Base-by-base conservation (phyloP, 2,888 invertebrate species). In the Synanthedon formicaeformis region DNA sequence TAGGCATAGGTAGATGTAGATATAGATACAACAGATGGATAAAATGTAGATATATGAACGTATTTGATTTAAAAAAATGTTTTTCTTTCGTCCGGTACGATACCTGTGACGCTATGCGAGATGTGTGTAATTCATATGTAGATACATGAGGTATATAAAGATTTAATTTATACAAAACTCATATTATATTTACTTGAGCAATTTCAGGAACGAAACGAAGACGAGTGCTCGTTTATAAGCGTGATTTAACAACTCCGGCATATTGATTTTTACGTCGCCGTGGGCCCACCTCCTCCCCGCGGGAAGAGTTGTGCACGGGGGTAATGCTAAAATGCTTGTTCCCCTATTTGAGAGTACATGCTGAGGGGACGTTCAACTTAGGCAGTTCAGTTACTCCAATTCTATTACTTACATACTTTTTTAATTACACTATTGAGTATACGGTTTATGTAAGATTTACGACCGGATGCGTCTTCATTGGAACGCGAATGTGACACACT, bases 201-300 rank as follows among this genome's bases (percentile, higher is more conserved):
- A 80, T 82, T 85, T 86, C 73, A 84, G 84, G 75, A 84, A 82
- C 81, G 82, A 82, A 86, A 87, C 81, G 88, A 88, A 88, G 88
- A 88, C 88, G 88, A 88, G 87, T 87, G 81, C 85, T 87, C 87
- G 85, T 87, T 88, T 88, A 88, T 88, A 88, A 88, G 88, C 91
- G 91, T 91, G 92, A 91, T 92, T 92, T 92, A 91, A 91, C 91
- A 91, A 91, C 91, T 91, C 91, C 90, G 90, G 91, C 91, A 91
- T 88, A 88, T 89, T 88, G 88, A 88, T 88, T 88, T 88, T 88
- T 88, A 88, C 88, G 87, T 86, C 87, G 87, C 85, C 85, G 85
- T 84, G 84, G 85, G 85, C 81, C 84, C 80, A 74, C 79, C 82
- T 82, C 78, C 82, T 73, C 73, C 76, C 58, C 82, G 80, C 84